Evolutionary conservation across 53 echinoderm and acorn worm genomes (phyloP).

Genomic region (Arbacia lixula): DNA sequence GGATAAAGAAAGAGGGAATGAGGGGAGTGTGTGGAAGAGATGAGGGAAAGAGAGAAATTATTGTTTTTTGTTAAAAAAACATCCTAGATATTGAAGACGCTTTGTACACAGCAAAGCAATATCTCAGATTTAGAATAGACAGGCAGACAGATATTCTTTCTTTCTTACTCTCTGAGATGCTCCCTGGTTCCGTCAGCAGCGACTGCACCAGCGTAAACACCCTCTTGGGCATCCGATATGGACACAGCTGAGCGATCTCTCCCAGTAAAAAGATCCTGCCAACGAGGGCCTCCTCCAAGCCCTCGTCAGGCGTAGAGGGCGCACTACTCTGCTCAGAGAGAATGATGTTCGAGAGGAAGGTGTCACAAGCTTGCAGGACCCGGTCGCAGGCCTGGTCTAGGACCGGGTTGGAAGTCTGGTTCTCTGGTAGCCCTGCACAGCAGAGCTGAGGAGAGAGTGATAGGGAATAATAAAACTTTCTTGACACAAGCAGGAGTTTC

Average conservation of each 20-base stretch:
- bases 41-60: too few relatives aligned
- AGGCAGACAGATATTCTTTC: not conserved
- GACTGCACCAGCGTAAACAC: constrained; percentile 89
- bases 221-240: constrained; percentile 65
- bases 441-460: constrained; percentile 65
- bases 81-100: too few relatives aligned
- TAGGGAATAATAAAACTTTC: too few relatives aligned
- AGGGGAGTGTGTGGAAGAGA: too few relatives aligned
- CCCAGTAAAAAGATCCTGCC: constrained; percentile 79
- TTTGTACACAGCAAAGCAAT: too few relatives aligned
- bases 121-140: too few relatives aligned
- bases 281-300: constrained; percentile 67
- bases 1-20: too few relatives aligned
- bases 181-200: constrained; percentile 78
- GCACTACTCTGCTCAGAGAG: constrained; percentile 68
- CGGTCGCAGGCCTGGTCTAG: constrained; percentile 55
- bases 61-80: too few relatives aligned
- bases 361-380: constrained; percentile 69
- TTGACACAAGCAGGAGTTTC: too few relatives aligned
- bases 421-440: constrained; percentile 37
- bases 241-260: constrained; percentile 81
- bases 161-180: constrained; percentile 59
- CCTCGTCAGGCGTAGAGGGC: not conserved
- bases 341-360: constrained; percentile 73
- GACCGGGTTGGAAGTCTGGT: constrained; percentile 41